Percentiles rank a stretch among this genome's conserved stretches.
phyloP scores from a whole-genome alignment of 2,113 vertebrate genomes.

The Grantiella picta region DNA sequence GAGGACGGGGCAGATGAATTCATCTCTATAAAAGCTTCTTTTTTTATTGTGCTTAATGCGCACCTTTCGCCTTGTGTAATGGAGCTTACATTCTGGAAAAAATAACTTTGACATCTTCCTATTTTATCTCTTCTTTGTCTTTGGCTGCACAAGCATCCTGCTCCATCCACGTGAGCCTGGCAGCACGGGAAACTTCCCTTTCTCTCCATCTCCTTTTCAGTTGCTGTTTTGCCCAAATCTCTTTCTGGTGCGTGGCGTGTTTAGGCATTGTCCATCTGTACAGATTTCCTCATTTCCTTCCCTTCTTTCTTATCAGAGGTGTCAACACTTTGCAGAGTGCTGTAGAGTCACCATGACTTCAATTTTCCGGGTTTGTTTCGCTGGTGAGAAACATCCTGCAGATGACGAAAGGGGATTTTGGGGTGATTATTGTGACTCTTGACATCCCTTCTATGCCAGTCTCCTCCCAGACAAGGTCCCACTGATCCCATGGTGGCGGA shows the following conservation, averaged over 20 bases:
- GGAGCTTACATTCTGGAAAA: not conserved
- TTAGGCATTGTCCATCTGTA: not conserved
- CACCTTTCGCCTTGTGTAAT: conserved; percentile 38
- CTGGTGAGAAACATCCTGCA: not conserved
- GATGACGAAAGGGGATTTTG: not conserved
- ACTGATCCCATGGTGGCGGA: accelerated
- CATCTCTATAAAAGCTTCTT: conserved; percentile 39
- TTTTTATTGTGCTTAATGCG: not conserved
- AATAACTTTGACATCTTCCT: not conserved
- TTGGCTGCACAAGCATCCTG: accelerated
- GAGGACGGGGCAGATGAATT: not conserved
- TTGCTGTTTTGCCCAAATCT: not conserved
- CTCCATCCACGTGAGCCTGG: accelerated
- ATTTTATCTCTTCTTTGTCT: not conserved
- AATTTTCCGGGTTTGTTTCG: not conserved
- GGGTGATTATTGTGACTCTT: accelerated
- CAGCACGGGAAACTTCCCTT: not conserved
- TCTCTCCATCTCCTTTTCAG: not conserved
- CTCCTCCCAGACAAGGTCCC: not conserved
- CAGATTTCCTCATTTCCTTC: not conserved
- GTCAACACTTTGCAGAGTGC: not conserved
- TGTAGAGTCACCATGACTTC: not conserved
- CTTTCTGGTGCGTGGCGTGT: not conserved
- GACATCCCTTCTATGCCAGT: not conserved
- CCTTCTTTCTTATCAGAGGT: not conserved